Evolutionary conservation across 1,140 invertebrate species (phyloP).

Genomic region (Zaprionus tsacasi): DNA sequence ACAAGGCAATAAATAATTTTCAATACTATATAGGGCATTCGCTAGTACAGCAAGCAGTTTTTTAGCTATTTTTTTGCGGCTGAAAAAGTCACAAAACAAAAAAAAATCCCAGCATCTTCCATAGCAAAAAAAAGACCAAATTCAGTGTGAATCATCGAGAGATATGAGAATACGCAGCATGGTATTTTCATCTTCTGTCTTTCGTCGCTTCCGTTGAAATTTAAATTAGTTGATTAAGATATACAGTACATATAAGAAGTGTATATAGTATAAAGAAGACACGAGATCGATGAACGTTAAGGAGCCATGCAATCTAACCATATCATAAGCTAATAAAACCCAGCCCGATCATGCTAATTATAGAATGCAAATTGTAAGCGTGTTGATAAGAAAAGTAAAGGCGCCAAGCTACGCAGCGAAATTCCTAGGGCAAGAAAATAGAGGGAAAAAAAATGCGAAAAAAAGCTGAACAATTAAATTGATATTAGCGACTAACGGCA

Average conservation of each 20-base stretch:
- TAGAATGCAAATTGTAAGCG: slow-evolving; percentile 24
- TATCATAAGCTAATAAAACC: slow-evolving; percentile 43
- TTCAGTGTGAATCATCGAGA: neutral
- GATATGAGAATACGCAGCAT: neutral
- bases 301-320: slow-evolving; percentile 19
- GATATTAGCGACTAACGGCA: slow-evolving; percentile 56
- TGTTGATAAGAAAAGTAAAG: slow-evolving; percentile 32
- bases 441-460: slow-evolving; percentile 19
- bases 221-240: neutral
- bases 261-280: neutral
- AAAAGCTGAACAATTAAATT: slow-evolving; percentile 61
- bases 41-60: neutral
- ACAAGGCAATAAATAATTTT: too few species aligned
- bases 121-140: neutral
- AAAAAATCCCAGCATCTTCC: neutral
- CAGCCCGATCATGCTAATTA: slow-evolving; percentile 24
- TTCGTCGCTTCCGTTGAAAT: neutral
- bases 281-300: slow-evolving; percentile 24
- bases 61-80: neutral
- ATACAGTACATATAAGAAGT: neutral
- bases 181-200: neutral
- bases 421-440: slow-evolving; percentile 2
- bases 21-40: neutral
- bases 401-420: neutral
- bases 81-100: neutral